These are phyloP conservation scores for Naja naja DNA, from an alignment of 2,113 vertebrate species.

Conservation along the genomic window DNA sequence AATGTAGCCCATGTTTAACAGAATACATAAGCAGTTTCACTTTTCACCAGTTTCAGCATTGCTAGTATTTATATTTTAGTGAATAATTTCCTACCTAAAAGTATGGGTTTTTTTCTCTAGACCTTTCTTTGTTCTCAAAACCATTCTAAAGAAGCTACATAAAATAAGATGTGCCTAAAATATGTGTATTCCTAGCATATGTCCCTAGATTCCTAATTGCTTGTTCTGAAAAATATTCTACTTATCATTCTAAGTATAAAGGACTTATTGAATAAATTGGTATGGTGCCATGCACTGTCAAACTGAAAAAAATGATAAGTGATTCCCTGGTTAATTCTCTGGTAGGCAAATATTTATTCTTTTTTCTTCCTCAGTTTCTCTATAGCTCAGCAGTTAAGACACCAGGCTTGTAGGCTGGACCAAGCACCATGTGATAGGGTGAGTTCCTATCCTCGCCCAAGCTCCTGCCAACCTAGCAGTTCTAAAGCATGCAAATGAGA, in stretches of 20 bases:
- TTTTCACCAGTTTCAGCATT: neutral
- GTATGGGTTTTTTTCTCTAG: too few species aligned
- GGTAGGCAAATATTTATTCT: neutral
- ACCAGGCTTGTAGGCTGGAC: neutral
- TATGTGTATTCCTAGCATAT: neutral
- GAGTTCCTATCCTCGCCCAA: neutral
- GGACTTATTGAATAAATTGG: neutral
- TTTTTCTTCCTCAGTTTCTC: neutral
- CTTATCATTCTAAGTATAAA: neutral
- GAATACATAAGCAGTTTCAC: neutral
- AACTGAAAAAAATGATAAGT: neutral
- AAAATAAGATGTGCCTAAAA: neutral
- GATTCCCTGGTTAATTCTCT: neutral
- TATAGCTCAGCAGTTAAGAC: neutral
- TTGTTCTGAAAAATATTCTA: neutral
- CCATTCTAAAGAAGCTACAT: neutral
- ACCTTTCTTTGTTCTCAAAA: neutral
- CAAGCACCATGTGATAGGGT: neutral
- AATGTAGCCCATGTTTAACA: neutral
- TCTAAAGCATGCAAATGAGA: neutral
- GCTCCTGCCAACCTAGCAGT: neutral
- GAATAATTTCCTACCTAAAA: neutral
- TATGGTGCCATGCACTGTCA: neutral
- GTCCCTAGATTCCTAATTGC: neutral
- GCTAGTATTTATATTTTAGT: neutral